A percentile compares a stretch with the other conserved stretches of the same genome.
phyloP scores from a whole-genome alignment of 1,140 invertebrate genomes.

The Drosophila virilis region DNA sequence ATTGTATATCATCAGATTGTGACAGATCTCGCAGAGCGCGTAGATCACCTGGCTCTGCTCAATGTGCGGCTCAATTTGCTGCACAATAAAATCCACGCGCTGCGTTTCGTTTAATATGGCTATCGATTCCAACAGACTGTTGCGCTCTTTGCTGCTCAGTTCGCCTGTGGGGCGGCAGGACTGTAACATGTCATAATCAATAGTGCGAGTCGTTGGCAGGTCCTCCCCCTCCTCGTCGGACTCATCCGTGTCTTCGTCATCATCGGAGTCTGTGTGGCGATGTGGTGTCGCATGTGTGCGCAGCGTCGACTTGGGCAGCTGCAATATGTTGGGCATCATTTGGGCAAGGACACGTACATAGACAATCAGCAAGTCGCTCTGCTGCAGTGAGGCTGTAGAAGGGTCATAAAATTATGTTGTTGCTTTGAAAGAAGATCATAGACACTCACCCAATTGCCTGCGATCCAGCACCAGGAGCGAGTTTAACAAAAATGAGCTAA shows the following conservation, averaged over 20 bases:
- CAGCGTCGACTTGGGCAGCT: conserved; percentile 74
- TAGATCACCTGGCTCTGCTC: conserved; percentile 86
- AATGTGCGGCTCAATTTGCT: conserved; percentile 87
- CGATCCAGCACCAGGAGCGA: conserved; percentile 89
- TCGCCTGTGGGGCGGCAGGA: conserved; percentile 59
- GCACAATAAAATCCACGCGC: conserved; percentile 87
- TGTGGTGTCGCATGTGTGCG: conserved; percentile 70
- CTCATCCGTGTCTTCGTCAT: conserved; percentile 85
- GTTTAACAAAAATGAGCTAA: conserved; percentile 85
- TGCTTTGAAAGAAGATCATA: too few species aligned
- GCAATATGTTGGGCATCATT: conserved; percentile 84
- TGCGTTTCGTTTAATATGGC: conserved; percentile 88
- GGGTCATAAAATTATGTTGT: background rate
- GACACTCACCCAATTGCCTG: conserved; percentile 86
- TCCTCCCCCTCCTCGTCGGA: conserved; percentile 84
- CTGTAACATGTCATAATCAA: conserved; percentile 69
- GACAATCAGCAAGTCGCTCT: conserved; percentile 53
- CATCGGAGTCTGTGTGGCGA: conserved; percentile 85
- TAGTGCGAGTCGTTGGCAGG: conserved; percentile 57
- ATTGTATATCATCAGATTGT: conserved; percentile 91
- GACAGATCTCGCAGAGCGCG: conserved; percentile 90
- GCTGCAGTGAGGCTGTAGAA: conserved; percentile 43
- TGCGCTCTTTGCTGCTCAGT: conserved; percentile 84
- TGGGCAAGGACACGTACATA: conserved; percentile 82
- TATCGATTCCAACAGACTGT: conserved; percentile 85